Conservation (phyloP, 1,140 invertebrate species). For the Pseudomyrmex gracilis region DNA sequence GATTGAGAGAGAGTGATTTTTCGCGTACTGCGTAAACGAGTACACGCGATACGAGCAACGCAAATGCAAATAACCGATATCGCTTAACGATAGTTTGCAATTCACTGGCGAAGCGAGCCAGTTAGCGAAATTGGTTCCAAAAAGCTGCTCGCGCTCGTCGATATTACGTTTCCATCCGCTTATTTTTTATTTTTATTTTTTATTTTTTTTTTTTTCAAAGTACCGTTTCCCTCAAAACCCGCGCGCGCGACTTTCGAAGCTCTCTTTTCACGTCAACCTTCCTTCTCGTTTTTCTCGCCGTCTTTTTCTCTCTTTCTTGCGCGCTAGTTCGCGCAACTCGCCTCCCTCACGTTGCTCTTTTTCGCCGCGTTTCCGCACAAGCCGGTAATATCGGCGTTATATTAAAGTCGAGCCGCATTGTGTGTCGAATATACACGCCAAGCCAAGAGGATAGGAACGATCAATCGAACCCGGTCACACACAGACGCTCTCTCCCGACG, state of each 20-base stretch:
- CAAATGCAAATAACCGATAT: conserved; percentile 26
- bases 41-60: conserved; percentile 18
- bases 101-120: conserved; percentile 17
- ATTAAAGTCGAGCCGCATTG: conserved; percentile 71
- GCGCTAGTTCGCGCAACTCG: conserved; percentile 1
- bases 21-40: conserved; percentile 22
- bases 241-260: conserved; percentile 4
- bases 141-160: conserved; percentile 36
- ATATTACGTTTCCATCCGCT: conserved; percentile 44
- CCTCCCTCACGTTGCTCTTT: conserved; percentile 16
- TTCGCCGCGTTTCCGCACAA: conserved; percentile 32
- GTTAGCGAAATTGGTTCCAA: conserved; percentile 29
- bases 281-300: background rate
- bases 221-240: conserved; percentile 20
- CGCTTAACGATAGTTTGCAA: conserved; percentile 46
- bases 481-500: conserved; percentile 57
- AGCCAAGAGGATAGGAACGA: conserved; percentile 43
- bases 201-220: conserved; percentile 51
- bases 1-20: conserved; percentile 31
- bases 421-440: conserved; percentile 51
- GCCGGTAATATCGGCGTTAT: conserved; percentile 66
- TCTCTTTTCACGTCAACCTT: conserved; percentile 2
- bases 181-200: background rate
- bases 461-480: conserved; percentile 62
- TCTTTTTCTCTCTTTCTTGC: background rate